Evolutionary conservation across 2,888 invertebrate species (phyloP).

Genomic region (Agrochola litura): DNA sequence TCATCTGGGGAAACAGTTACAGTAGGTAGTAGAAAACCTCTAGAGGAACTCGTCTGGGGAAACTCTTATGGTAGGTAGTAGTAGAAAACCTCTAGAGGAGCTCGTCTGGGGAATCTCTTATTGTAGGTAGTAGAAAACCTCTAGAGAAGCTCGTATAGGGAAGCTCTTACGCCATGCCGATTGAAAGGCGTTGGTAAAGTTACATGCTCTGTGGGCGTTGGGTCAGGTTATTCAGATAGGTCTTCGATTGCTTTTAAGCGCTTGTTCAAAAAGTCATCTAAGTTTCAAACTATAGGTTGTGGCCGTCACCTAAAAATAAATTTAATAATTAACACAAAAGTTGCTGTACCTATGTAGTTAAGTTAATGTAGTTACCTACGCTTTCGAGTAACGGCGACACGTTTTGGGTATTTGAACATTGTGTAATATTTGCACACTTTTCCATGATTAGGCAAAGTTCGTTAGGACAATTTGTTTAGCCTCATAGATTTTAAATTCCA

Average conservation of each 20-base stretch:
- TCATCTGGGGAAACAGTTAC: too few species aligned
- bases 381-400: constrained; percentile 51
- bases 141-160: background rate
- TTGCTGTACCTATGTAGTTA: background rate
- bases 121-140: too few species aligned
- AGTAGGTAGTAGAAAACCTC: too few species aligned
- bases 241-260: background rate
- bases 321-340: background rate
- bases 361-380: constrained; percentile 4
- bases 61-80: background rate
- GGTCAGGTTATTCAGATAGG: background rate
- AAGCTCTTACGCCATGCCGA: background rate
- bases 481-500: constrained; percentile 33
- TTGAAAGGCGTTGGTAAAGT: background rate
- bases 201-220: too few species aligned
- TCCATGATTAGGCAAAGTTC: constrained; percentile 36
- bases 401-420: constrained; percentile 42
- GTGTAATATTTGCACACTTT: constrained; percentile 58
- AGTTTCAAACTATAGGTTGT: background rate
- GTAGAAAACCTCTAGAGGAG: too few species aligned
- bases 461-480: constrained; percentile 47
- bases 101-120: too few species aligned
- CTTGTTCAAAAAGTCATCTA: background rate
- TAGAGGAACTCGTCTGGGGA: background rate
- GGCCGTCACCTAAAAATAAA: background rate